Evolutionary conservation across 2,888 invertebrate genomes (phyloP), one percentile per base, ranked within the genome.

Genomic region (Conchocele bisecta): DNA sequence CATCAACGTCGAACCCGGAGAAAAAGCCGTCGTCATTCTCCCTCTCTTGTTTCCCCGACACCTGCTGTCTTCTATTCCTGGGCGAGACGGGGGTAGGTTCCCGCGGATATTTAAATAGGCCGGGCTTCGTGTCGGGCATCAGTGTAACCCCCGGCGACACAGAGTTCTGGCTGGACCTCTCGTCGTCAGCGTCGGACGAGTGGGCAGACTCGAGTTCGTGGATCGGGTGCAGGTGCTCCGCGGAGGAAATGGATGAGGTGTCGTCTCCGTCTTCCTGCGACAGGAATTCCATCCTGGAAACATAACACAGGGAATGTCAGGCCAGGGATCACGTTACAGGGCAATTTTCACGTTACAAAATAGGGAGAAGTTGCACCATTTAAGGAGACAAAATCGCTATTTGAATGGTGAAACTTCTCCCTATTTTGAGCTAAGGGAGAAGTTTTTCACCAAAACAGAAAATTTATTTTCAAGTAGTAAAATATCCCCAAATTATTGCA

Each of bases 1-100:
- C 63, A 13, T 69, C 70, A 0, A 71, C 9, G 35, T 76, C 76
- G 42, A 75, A 60, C n/a, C 68, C 72, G 0, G 76, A 76, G 41
- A 69, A 68, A 41, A 76, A 76, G 4, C 72, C 76, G 58, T 76
- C 76, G 51, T 76, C 76, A 66, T 61, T 71, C 17, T 75, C 71
- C 20, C 37, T 60, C 3, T 56, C 61, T 41, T 31, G 4, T 61
- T 61, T 60, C 4, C 33, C 29, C 11, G 50, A 20, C 13, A 24
- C 29, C 60, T 15, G 46, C 48, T 17, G 35, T 39, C 20, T 42
- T 58, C 15, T 31, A 24, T 26, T 20, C 42, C 15, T 51, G 3
- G 3, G 17, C 9, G 6, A 13, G 31, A 29, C 22, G 11, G 17
- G 22, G 7, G 51, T n/a, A 15, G 29, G 37, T 28, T 56, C 1